A percentile compares a stretch with the other conserved stretches of the same genome.
phyloP scores from a whole-genome alignment of 2,797 vertebrate species.

The Malacoctenus gilli region DNA sequence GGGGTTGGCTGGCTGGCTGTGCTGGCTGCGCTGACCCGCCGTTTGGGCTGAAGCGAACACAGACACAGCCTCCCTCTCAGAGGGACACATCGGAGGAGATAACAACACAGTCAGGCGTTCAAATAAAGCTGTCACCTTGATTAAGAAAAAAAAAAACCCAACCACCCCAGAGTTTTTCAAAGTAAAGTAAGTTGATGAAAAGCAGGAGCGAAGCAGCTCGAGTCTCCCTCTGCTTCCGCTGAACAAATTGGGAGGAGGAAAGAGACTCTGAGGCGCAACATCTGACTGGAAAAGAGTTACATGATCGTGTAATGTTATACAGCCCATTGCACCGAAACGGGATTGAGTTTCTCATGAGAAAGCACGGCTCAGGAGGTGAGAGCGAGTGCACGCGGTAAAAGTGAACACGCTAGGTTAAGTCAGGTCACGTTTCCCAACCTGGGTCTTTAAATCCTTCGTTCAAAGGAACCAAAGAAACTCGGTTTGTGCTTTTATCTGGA shows the following conservation, averaged over 20 bases:
- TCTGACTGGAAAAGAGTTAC: conserved; percentile 5
- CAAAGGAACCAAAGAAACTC: too few species aligned
- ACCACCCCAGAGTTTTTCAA: neutral
- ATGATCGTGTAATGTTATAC: conserved; percentile 8
- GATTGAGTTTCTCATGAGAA: conserved; percentile 5
- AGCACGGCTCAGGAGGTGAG: conserved; percentile 30
- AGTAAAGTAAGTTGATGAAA: too few species aligned
- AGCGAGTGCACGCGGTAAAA: conserved; percentile 17
- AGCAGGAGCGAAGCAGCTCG: too few species aligned
- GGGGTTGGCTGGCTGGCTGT: conserved; percentile 52
- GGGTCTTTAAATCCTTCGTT: too few species aligned
- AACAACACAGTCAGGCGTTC: conserved; percentile 26
- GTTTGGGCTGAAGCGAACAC: conserved; percentile 47
- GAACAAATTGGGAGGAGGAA: too few species aligned
- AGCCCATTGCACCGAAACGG: neutral
- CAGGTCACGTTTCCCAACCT: too few species aligned
- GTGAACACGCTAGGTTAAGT: too few species aligned
- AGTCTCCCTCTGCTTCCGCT: too few species aligned
- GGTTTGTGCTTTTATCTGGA: too few species aligned
- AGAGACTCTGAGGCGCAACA: conserved; percentile 2
- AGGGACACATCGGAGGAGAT: conserved; percentile 18
- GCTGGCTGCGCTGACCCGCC: conserved; percentile 55
- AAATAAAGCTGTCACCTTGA: conserved; percentile 11
- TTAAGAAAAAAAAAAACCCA: conserved; percentile 1
- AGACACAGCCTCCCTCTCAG: conserved; percentile 19